Evolutionary conservation across 2,888 invertebrate genomes (phyloP).

Genomic region (Rosalia funebris): DNA sequence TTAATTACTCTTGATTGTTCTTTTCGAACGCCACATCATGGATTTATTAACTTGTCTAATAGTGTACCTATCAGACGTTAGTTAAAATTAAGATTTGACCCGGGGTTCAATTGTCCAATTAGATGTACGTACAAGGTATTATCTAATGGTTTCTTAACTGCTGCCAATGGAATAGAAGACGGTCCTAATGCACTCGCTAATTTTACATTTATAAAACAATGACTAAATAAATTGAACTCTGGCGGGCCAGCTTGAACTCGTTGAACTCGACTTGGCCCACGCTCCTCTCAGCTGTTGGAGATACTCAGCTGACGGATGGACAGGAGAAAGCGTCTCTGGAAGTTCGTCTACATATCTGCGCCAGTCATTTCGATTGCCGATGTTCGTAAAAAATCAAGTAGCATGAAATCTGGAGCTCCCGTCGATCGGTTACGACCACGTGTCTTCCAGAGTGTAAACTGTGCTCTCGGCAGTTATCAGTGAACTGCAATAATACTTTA

Average conservation of each 20-base stretch:
- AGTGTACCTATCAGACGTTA: neutral
- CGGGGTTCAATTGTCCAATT: slow-evolving; percentile 10
- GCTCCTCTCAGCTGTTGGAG: neutral
- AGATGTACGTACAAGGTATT: slow-evolving; percentile 2
- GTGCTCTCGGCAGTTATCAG: no score
- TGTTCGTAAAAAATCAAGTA: no score
- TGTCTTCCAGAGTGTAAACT: no score
- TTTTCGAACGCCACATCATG: no score
- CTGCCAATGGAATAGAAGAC: neutral
- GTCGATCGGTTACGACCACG: no score
- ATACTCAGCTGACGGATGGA: no score
- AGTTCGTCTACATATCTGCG: no score
- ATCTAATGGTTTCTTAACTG: slow-evolving; percentile 10
- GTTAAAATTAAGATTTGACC: slow-evolving; percentile 10
- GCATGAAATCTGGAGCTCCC: no score
- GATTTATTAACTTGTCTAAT: neutral
- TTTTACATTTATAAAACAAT: slow-evolving; percentile 1
- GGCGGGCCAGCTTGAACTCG: neutral
- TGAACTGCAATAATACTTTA: no score
- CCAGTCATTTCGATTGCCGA: no score
- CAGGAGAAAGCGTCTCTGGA: no score
- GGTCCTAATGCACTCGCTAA: neutral
- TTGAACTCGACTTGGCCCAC: neutral
- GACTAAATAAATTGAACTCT: neutral
- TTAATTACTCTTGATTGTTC: no score